Evolutionary conservation across 2,113 vertebrate genomes (phyloP).

Genomic region (Falcunculus frontatus): DNA sequence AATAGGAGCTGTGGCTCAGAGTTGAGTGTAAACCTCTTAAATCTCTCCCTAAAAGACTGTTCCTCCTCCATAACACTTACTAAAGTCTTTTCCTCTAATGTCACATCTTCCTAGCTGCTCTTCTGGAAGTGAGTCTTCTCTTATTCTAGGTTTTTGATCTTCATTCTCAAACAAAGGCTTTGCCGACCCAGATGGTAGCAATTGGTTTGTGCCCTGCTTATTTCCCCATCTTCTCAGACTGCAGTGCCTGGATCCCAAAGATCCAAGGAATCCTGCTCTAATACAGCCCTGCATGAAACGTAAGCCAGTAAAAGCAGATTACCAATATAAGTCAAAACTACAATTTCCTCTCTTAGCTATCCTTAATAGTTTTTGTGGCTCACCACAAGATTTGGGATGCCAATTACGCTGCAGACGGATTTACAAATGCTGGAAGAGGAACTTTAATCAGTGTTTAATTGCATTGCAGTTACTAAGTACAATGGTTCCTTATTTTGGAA

Average conservation of each 20-base stretch:
- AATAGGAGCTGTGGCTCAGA: neutral
- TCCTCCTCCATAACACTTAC: neutral
- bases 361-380: slow-evolving; percentile 64
- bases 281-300: neutral
- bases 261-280: slow-evolving; percentile 12
- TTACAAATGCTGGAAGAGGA: slow-evolving; percentile 49
- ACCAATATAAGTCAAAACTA: slow-evolving; percentile 28
- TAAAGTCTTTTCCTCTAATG: neutral
- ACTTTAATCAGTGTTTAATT: slow-evolving; percentile 59
- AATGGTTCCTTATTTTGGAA: slow-evolving; percentile 6
- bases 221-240: neutral
- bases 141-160: neutral
- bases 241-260: neutral
- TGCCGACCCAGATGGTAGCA: slow-evolving; percentile 30
- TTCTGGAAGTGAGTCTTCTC: neutral
- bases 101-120: neutral
- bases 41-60: neutral
- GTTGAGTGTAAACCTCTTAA: neutral
- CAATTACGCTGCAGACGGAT: slow-evolving; percentile 59
- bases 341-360: slow-evolving; percentile 37
- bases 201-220: slow-evolving; percentile 31
- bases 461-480: slow-evolving; percentile 7
- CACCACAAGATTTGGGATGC: slow-evolving; percentile 65
- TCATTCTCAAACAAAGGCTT: neutral
- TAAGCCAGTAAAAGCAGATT: slow-evolving; percentile 49